Evolutionary conservation across 2,113 vertebrate species (phyloP).

Genomic region (Ophthalmolycus amberensis): DNA sequence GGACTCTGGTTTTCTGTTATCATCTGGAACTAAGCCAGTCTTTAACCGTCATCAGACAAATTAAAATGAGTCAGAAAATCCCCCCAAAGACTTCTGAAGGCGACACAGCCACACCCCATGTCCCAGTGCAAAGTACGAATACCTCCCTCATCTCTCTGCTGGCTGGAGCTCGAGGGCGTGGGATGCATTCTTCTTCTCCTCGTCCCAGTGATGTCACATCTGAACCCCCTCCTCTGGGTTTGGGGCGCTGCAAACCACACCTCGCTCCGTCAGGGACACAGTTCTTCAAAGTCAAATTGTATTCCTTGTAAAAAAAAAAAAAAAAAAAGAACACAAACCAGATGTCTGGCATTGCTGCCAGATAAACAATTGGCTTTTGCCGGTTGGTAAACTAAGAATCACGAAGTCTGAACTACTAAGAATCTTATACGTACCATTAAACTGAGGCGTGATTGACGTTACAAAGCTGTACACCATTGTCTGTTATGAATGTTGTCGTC

Average conservation of each 20-base stretch:
- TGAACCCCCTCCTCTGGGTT: conserved; percentile 3
- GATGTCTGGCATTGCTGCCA: conserved; percentile 32
- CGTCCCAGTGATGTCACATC: conserved; percentile 40
- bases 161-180: conserved; percentile 26
- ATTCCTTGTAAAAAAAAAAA: not conserved
- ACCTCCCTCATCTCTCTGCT: conserved; percentile 14
- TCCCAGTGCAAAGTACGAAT: conserved; percentile 13
- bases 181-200: conserved; percentile 5
- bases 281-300: not conserved
- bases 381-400: not conserved
- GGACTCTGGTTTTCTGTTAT: conserved; percentile 7
- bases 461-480: not conserved
- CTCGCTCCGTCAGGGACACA: not conserved
- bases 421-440: not conserved
- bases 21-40: conserved; percentile 31
- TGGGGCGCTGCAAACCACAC: conserved; percentile 11
- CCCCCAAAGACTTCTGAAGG: conserved; percentile 4
- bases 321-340: conserved; percentile 20
- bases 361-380: conserved; percentile 26
- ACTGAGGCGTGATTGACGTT: not conserved
- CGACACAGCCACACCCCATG: conserved; percentile 43
- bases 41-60: conserved; percentile 6
- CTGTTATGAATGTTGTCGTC: not conserved
- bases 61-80: conserved; percentile 35
- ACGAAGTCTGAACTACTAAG: too few species aligned